phyloP scores from a whole-genome alignment of 2,113 vertebrate species.

The Vicugna pacos region DNA sequence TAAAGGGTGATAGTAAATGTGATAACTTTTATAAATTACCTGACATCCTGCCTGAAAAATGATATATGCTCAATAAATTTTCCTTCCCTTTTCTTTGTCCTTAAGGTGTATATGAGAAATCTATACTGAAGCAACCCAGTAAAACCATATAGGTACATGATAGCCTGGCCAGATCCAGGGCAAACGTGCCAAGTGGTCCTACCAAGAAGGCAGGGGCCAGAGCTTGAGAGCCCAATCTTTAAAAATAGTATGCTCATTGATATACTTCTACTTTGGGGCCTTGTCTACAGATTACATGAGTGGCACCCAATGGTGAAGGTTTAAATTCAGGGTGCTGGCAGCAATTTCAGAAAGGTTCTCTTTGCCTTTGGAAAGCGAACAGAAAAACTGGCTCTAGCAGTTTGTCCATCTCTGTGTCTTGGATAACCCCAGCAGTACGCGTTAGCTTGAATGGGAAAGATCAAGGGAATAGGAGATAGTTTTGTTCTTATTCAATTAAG shows the following conservation, averaged over 20 bases:
- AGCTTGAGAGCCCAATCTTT: neutral
- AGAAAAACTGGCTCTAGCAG: neutral
- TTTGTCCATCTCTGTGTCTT: neutral
- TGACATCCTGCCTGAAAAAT: slow-evolving; percentile 7
- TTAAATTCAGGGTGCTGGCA: neutral
- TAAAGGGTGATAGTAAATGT: neutral
- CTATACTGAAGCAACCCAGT: neutral
- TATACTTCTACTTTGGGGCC: neutral
- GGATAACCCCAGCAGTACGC: neutral
- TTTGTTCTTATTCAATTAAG: slow-evolving; percentile 9
- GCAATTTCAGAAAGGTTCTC: neutral
- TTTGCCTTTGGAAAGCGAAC: neutral
- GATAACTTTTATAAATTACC: slow-evolving; percentile 32
- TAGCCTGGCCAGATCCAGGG: neutral
- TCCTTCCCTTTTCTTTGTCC: neutral
- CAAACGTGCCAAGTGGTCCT: neutral
- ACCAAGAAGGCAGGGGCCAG: neutral
- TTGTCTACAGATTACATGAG: neutral
- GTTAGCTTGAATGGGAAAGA: neutral
- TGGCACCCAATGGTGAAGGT: neutral
- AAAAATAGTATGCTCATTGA: neutral
- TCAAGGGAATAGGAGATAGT: neutral
- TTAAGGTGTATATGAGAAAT: neutral
- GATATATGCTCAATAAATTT: neutral
- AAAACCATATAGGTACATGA: neutral